Percentiles rank a stretch among this genome's conserved stretches.
These are phyloP conservation scores for Paragorgia papillata DNA, from an alignment of 92 coral and sea anemone species.

Conservation along the genomic window DNA sequence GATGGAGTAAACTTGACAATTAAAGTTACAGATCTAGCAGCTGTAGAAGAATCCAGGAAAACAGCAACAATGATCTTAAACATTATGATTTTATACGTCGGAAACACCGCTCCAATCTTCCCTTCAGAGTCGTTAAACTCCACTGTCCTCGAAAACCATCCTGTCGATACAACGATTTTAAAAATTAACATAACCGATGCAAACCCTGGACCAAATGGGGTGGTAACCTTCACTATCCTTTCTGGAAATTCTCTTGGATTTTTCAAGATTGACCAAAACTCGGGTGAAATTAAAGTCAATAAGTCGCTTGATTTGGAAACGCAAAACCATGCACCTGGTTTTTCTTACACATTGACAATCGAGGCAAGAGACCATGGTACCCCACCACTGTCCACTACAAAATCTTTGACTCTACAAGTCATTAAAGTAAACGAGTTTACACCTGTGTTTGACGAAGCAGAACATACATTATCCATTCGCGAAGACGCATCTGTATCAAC, in stretches of 20 bases:
- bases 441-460: conserved; percentile 54
- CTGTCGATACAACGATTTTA: conserved; percentile 65
- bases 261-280: conserved; percentile 67
- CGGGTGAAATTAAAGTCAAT: conserved; percentile 73
- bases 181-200: conserved; percentile 80
- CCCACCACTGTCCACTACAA: conserved; percentile 55
- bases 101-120: conserved; percentile 76
- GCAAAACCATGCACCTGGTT: conserved; percentile 56
- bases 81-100: conserved; percentile 70
- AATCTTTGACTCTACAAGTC: conserved; percentile 9
- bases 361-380: conserved; percentile 79
- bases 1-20: conserved; percentile 51
- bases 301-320: conserved; percentile 69
- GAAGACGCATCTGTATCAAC: conserved; percentile 3
- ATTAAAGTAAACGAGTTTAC: conserved; percentile 74
- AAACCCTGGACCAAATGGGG: conserved; percentile 71
- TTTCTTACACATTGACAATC: conserved; percentile 60
- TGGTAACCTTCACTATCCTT: conserved; percentile 65
- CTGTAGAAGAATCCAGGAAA: conserved; percentile 62
- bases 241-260: conserved; percentile 72
- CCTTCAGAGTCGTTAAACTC: conserved; percentile 55
- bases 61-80: conserved; percentile 64
- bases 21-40: conserved; percentile 68
- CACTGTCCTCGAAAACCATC: conserved; percentile 74
- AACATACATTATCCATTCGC: conserved; percentile 9